Percentiles rank a stretch among this genome's conserved stretches.
These are phyloP conservation scores for Drosophila varians DNA, from an alignment of 1,140 invertebrate genomes.

Conservation along the genomic window DNA sequence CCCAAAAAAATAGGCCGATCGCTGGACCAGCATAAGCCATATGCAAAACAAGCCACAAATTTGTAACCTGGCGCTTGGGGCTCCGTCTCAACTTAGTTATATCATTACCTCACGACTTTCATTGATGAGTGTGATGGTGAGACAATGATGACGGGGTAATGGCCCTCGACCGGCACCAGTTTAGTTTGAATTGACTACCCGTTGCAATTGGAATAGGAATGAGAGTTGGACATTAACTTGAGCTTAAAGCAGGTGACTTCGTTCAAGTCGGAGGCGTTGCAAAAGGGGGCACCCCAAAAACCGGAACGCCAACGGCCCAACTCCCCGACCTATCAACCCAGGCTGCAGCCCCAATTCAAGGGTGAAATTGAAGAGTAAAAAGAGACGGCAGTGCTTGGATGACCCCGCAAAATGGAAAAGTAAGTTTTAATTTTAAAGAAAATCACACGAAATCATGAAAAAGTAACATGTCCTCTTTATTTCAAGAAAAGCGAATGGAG, in stretches of 20 bases:
- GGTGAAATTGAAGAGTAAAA: neutral
- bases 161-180: constrained; percentile 36
- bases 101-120: constrained; percentile 53
- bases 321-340: neutral
- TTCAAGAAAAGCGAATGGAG: too few relatives aligned
- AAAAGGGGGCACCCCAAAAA: constrained; percentile 4
- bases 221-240: neutral
- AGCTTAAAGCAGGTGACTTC: neutral
- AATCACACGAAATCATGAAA: too few relatives aligned
- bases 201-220: neutral
- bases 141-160: constrained; percentile 11
- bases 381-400: neutral
- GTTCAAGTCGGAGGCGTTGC: constrained; percentile 18
- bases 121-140: constrained; percentile 7
- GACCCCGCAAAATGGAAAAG: neutral
- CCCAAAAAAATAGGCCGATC: constrained; percentile 12
- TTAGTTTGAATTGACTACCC: constrained; percentile 42
- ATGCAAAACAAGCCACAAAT: constrained; percentile 32
- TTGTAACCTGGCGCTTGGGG: constrained; percentile 37
- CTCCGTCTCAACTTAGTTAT: constrained; percentile 15
- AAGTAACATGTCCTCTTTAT: too few relatives aligned
- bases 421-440: neutral
- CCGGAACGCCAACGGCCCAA: constrained; percentile 1
- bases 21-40: constrained; percentile 29
- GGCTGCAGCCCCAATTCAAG: constrained; percentile 11